A percentile compares a stretch with the other conserved stretches of the same genome.
Conservation (phyloP, 2,113 vertebrate genomes). For the Salvelinus fontinalis region DNA sequence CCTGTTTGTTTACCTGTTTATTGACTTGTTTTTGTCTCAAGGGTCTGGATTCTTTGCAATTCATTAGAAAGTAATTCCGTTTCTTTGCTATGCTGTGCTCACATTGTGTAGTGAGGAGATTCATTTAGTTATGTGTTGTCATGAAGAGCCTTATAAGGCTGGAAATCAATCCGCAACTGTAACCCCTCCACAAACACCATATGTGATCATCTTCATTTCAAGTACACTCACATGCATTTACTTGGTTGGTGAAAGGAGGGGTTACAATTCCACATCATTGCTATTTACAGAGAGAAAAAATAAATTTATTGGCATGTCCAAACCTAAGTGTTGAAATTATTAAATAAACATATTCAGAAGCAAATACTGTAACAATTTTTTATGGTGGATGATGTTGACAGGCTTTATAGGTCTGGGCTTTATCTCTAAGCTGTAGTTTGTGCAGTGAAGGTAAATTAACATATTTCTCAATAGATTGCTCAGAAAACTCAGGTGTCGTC, state of each 20-base stretch:
- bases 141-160: background rate
- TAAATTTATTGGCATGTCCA: too few species aligned
- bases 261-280: background rate
- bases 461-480: slow-evolving; percentile 78
- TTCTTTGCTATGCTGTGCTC: too few species aligned
- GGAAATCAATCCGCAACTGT: background rate
- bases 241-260: too few species aligned
- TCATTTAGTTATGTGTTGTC: background rate
- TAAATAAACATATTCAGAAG: too few species aligned
- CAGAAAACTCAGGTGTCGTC: slow-evolving; percentile 92
- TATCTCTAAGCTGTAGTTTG: too few species aligned
- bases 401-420: too few species aligned
- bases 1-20: background rate
- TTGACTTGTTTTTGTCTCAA: slow-evolving; percentile 1
- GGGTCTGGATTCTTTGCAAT: background rate
- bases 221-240: too few species aligned
- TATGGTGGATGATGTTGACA: background rate
- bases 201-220: too few species aligned
- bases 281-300: background rate
- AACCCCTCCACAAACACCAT: background rate
- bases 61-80: too few species aligned
- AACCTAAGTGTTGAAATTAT: too few species aligned
- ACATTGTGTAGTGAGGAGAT: too few species aligned
- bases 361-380: too few species aligned
- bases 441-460: background rate